These are phyloP conservation scores for Ambastaia sidthimunki DNA, from an alignment of 2,797 vertebrate species.

Conservation along the genomic window DNA sequence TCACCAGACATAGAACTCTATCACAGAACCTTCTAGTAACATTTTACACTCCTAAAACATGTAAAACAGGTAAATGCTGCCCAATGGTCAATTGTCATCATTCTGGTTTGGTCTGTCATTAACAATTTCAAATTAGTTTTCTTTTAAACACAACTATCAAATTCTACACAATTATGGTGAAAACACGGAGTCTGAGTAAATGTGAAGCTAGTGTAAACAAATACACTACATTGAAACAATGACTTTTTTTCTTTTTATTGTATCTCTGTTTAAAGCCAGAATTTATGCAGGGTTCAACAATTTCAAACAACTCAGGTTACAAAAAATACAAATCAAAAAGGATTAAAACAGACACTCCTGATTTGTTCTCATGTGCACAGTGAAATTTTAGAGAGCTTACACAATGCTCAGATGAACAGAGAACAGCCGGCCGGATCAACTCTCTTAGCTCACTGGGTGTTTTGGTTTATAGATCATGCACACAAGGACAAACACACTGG, in stretches of 20 bases:
- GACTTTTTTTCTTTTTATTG: conserved; percentile 51
- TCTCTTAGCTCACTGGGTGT: conserved; percentile 44
- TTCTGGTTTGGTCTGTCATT: not conserved
- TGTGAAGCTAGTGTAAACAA: not conserved
- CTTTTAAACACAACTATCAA: not conserved
- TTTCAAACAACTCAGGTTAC: conserved; percentile 69
- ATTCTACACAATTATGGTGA: not conserved
- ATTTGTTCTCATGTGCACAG: conserved; percentile 57
- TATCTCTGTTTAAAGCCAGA: conserved; percentile 68
- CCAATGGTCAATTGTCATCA: not conserved
- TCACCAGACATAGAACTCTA: conserved; percentile 11
- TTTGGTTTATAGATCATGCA: conserved; percentile 73
- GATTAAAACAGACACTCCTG: conserved; percentile 63
- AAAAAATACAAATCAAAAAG: conserved; percentile 64
- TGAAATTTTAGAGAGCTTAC: conserved; percentile 9
- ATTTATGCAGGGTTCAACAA: conserved; percentile 72
- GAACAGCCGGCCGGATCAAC: conserved; percentile 60
- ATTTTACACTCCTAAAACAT: not conserved
- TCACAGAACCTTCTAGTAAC: conserved; percentile 12
- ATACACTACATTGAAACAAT: conserved; percentile 50
- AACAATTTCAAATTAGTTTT: not conserved
- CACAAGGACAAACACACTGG: conserved; percentile 68
- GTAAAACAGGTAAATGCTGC: not conserved
- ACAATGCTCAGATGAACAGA: conserved; percentile 58
- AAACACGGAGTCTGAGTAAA: not conserved